Base-by-base conservation (phyloP, 2,113 vertebrate species). In the Sylvilagus bachmani region DNA sequence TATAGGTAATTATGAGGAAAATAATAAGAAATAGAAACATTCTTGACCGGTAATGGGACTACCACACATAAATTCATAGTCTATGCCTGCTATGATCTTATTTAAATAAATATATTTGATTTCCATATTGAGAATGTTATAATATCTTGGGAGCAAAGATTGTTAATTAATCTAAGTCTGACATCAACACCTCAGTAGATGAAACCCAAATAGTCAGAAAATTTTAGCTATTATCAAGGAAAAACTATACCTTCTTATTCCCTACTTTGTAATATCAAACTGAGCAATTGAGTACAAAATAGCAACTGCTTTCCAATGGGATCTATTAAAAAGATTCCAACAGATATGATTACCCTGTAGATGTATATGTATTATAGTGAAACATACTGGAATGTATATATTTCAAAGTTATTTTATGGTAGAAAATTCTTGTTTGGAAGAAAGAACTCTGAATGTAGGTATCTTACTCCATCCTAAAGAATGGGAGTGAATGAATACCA, bases 41-140 rank as follows among this genome's bases (percentile, higher is more conserved):
- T 93, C 80, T 62, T 94, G 25, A 71, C 55, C 73, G 84, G 53
- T 83, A 94, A 55, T 24, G 33, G 7, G 6, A 90, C 91, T 95
- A 36, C 22, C 16, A 94, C 38, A 84, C 21, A 90, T n/a, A 93
- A 90, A 95, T 89, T 96, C 38, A 92, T 91, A 94, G 77, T 84
- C 4, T 67, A 67, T 33, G 4, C 69, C 16, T 94, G 3, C 75
- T 69, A 78, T 53, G 73, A 82, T 38, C 70, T 89, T 95, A 94
- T 95, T 95, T 96, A 94, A 55, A 91, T 93, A 92, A 97, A 90
- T 75, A 86, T 74, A 5, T 22, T 96, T 96, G 51, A 93, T 91
- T 93, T 95, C 55, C 53, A 73, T 85, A 22, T 79, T 90, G 22
- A 73, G 78, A 84, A 84, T 67, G 11, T 89, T 94, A 51, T 82